A percentile compares a stretch with the other conserved stretches of the same genome.
Evolutionary conservation across 37 sponge, comb jelly and placozoan species (phyloP).

Genomic region (Mnemiopsis leidyi): DNA sequence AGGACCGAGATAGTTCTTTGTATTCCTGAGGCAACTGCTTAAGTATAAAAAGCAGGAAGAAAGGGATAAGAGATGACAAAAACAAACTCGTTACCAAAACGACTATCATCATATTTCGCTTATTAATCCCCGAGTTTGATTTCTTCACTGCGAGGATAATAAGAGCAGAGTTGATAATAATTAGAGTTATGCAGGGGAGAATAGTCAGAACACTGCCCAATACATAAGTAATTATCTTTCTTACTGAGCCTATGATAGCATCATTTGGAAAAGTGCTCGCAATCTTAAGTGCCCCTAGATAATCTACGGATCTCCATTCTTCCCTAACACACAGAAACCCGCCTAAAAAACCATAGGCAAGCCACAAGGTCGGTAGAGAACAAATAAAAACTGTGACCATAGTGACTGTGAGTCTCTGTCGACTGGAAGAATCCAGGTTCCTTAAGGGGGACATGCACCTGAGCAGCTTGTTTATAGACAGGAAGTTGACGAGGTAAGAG

Average conservation of each 20-base stretch:
- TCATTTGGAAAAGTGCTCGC: not conserved
- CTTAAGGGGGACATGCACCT: not conserved
- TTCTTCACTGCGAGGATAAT: not conserved
- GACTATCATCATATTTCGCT: not conserved
- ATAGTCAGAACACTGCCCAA: not conserved
- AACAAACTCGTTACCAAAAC: not conserved
- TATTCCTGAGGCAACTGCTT: not conserved
- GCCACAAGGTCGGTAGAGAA: not conserved
- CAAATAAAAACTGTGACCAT: not conserved
- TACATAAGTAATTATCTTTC: not conserved
- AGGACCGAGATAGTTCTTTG: not conserved
- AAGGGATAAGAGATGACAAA: not conserved
- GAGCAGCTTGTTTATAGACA: not conserved
- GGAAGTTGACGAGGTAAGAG: not conserved
- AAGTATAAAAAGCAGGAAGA: not conserved
- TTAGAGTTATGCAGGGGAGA: not conserved
- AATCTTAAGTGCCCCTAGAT: not conserved
- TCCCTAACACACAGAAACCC: not conserved
- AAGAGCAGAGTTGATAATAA: not conserved
- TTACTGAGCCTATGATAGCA: not conserved
- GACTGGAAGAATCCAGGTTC: not conserved
- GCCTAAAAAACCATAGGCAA: not conserved
- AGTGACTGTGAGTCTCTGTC: not conserved
- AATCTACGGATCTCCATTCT: not conserved
- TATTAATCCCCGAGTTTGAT: not conserved